Evolutionary conservation across 2,888 invertebrate species (phyloP).

Genomic region (Limnephilus lunatus): DNA sequence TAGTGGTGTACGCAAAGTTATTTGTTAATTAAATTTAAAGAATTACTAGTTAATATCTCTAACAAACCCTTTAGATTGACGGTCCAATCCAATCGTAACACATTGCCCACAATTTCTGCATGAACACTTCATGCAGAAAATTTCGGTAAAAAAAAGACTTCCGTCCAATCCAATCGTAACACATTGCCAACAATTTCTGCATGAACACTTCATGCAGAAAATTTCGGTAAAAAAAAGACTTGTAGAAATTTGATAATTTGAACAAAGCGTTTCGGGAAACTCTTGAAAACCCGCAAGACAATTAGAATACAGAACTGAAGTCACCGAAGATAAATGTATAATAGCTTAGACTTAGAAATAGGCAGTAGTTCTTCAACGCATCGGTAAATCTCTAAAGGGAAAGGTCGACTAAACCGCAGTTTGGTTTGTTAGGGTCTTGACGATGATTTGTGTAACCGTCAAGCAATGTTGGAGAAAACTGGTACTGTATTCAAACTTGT

Average conservation of each 20-base stretch:
- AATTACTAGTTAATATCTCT: too few species aligned
- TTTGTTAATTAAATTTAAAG: too few species aligned
- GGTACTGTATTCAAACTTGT: background rate
- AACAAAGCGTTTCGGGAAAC: background rate
- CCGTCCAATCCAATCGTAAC: too few species aligned
- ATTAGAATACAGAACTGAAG: background rate
- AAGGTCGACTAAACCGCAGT: background rate
- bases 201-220: too few species aligned
- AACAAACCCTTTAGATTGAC: too few species aligned
- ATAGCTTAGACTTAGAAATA: background rate
- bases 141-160: too few species aligned
- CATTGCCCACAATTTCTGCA: background rate
- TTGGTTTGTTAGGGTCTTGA: background rate
- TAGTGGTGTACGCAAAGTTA: too few species aligned
- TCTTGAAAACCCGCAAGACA: too few species aligned
- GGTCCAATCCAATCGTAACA: too few species aligned
- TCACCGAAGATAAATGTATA: background rate
- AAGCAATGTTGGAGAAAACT: background rate
- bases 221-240: too few species aligned
- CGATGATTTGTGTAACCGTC: background rate
- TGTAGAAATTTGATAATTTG: too few species aligned
- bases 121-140: too few species aligned
- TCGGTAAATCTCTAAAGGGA: background rate
- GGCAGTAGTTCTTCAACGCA: background rate
- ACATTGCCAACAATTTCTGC: background rate